Conservation (phyloP, 2,113 vertebrate species). For the Leptocoma aspasia region DNA sequence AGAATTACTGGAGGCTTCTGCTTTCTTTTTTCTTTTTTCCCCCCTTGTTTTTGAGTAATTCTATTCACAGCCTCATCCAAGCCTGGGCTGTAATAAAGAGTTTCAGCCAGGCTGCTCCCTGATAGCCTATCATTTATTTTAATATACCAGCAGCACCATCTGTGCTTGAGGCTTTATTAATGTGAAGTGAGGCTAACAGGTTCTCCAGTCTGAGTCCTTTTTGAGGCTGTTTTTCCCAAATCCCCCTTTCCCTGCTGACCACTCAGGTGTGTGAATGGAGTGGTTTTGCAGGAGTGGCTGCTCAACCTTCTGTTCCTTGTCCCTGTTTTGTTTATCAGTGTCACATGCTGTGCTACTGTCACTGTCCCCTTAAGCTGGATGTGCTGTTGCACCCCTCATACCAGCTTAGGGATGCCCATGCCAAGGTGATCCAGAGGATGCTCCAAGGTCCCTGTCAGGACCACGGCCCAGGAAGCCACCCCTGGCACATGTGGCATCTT, state of each 20-base stretch:
- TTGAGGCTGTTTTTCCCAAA: not conserved
- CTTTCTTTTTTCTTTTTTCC: not conserved
- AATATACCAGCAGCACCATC: not conserved
- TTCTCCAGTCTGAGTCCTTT: not conserved
- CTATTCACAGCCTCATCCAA: not conserved
- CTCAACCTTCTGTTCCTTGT: not conserved
- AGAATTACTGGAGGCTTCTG: not conserved
- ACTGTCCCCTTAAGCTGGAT: rapidly evolving
- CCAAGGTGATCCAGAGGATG: not conserved
- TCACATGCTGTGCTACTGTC: rapidly evolving
- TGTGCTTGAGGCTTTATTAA: conserved; percentile 12
- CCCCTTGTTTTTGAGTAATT: not conserved
- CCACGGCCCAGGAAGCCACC: not conserved
- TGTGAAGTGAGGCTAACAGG: not conserved
- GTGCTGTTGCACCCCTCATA: not conserved
- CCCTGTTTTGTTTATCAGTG: not conserved
- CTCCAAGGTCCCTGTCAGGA: not conserved
- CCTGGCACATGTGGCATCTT: rapidly evolving
- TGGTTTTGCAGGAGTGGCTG: not conserved
- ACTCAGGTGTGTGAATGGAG: not conserved
- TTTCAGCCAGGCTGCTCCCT: conserved; percentile 17
- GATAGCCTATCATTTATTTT: conserved; percentile 29
- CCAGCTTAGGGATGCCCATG: not conserved
- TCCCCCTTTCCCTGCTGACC: not conserved
- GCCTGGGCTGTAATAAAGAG: not conserved